A percentile compares a stretch with the other conserved stretches of the same genome.
Conservation (phyloP, 2,888 invertebrate genomes). For the Deilephila porcellus region DNA sequence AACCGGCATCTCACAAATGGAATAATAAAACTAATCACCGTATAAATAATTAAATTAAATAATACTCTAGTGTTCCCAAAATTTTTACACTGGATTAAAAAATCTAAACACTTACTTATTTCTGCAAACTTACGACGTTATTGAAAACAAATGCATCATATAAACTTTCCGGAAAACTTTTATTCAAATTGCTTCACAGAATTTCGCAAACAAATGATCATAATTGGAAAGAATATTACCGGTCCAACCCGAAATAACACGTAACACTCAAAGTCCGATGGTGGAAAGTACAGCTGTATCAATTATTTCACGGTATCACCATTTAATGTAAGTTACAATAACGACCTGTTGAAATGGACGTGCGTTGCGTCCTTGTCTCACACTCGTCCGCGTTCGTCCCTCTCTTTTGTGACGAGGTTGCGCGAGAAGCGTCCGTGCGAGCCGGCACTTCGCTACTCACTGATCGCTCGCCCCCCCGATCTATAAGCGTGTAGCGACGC, state of each 20-base stretch:
- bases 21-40: neutral
- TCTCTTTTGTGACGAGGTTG: slow-evolving; percentile 59
- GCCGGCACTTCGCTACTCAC: slow-evolving; percentile 73
- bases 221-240: slow-evolving; percentile 33
- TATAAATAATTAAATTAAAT: neutral
- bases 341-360: slow-evolving; percentile 81
- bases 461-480: slow-evolving; percentile 71
- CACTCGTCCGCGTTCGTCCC: slow-evolving; percentile 56
- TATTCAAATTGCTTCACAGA: slow-evolving; percentile 5
- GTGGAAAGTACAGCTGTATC: slow-evolving; percentile 65
- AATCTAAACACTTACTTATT: neutral
- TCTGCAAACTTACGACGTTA: neutral
- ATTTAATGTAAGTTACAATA: slow-evolving; percentile 79
- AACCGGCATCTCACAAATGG: neutral
- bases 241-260: slow-evolving; percentile 46
- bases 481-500: slow-evolving; percentile 73
- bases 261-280: slow-evolving; percentile 63
- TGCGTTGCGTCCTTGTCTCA: slow-evolving; percentile 69
- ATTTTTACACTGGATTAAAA: neutral
- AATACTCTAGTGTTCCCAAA: neutral
- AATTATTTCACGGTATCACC: slow-evolving; percentile 78
- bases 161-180: neutral
- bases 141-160: neutral
- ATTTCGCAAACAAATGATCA: slow-evolving; percentile 21
- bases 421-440: slow-evolving; percentile 72